Base-by-base conservation (phyloP, 1,140 invertebrate genomes). In the Bombus picipes region DNA sequence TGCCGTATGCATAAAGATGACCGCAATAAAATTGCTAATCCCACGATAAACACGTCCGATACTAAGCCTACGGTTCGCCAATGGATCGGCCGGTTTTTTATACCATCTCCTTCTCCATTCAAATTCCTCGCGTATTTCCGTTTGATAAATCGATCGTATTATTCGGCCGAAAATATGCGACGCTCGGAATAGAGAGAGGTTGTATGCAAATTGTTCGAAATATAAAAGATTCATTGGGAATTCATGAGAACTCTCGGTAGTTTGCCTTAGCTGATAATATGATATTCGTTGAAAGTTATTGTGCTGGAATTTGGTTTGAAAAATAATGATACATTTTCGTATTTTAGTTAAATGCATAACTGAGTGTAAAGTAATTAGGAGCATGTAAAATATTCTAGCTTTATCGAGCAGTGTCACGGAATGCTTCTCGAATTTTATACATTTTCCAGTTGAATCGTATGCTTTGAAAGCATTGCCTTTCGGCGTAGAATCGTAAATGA, bases 11-110 rank as follows among this genome's bases (percentile, higher is more conserved):
- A 85, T 70, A 76, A 88, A 86, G 77, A 83, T 81, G 83, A 66
- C 73, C 57, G 72, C 80, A 81, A 90, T 90, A 90, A 88, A 90
- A 88, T 90, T 83, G 81, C 86, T 88, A 90, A 90, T 90, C 88
- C 86, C 25, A 59, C 82, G 82, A 89, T 90, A 90, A 90, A 90
- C 89, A 90, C 85, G 77, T 90, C 86, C 79, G 34, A 86, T 66
- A 59, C 71, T 83, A 87, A 89, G 77, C 79, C 88, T 77, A 87
- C 85, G 81, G 71, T 28, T 53, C 1, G 25, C 25, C 68, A 65
- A 76, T 62, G 83, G 66, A 37, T 74, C 66, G 32, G 47, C 71
- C 32, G 37, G 59, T 75, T 83, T 85, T 82, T 76, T 82, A 71
- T 47, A 15, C 39, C 72, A 12, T 5, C 2, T 53, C 53, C 43